These are phyloP conservation scores for Anthoscopus minutus DNA, from an alignment of 2,113 vertebrate genomes.

Conservation along the genomic window DNA sequence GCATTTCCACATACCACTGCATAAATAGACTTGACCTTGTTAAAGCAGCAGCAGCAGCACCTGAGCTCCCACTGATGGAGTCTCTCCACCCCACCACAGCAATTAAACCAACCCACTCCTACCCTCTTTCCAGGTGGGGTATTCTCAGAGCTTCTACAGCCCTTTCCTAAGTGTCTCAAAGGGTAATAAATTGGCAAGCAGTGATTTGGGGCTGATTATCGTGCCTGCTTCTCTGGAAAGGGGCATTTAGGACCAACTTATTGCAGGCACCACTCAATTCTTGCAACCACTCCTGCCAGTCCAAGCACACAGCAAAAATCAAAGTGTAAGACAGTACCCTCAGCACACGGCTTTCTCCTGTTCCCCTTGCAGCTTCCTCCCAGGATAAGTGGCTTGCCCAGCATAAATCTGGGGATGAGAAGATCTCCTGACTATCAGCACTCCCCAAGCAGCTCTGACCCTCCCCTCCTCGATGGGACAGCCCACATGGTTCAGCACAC, in stretches of 20 bases:
- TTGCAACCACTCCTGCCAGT: not conserved
- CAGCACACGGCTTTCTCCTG: fast-evolving
- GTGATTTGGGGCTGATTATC: not conserved
- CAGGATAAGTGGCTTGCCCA: not conserved
- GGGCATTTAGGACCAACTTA: not conserved
- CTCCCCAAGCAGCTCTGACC: not conserved
- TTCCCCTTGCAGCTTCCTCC: not conserved
- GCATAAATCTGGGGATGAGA: not conserved
- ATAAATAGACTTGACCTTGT: constrained; percentile 50
- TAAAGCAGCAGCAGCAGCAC: constrained; percentile 37
- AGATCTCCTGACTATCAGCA: not conserved
- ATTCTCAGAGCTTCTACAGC: not conserved
- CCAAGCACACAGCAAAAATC: not conserved
- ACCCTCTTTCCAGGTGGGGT: not conserved
- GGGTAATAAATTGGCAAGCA: not conserved
- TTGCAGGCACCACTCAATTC: not conserved
- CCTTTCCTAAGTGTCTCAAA: fast-evolving
- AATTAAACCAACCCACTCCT: not conserved
- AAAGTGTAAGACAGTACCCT: not conserved
- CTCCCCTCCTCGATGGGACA: fast-evolving
- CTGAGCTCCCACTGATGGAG: constrained; percentile 15
- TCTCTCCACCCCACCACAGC: not conserved
- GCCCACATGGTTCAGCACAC: fast-evolving
- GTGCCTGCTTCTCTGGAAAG: not conserved
- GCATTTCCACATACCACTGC: constrained; percentile 32